These are phyloP conservation scores for Taeniopygia guttata DNA, from an alignment of 2,797 vertebrate genomes.

Conservation along the genomic window DNA sequence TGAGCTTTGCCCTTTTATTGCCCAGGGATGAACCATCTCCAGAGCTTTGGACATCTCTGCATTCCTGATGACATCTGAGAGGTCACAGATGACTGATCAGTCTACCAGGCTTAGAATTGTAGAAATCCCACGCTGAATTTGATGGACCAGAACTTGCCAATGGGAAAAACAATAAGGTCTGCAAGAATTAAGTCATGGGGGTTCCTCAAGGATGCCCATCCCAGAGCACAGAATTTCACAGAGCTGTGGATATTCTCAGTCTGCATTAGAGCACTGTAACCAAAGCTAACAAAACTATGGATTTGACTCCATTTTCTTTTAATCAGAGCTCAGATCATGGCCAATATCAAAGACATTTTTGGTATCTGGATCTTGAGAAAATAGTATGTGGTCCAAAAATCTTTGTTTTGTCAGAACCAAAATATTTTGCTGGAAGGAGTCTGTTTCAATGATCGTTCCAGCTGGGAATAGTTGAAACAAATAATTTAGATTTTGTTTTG, in stretches of 20 bases:
- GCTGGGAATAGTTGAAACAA: slow-evolving; percentile 30
- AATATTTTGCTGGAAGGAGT: slow-evolving; percentile 16
- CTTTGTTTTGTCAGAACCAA: background rate
- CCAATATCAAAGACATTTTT: background rate
- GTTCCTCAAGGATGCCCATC: background rate
- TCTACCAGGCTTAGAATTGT: background rate
- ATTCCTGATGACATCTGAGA: background rate
- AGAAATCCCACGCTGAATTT: background rate
- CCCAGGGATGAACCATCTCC: background rate
- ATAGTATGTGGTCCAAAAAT: background rate
- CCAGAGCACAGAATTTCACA: background rate
- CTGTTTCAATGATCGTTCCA: slow-evolving; percentile 9
- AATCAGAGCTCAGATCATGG: background rate
- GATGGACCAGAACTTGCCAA: background rate
- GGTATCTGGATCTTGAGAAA: background rate
- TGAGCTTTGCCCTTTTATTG: background rate
- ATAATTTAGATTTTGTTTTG: slow-evolving; percentile 18
- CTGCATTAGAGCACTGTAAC: background rate
- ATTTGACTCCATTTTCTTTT: background rate
- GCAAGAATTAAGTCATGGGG: background rate
- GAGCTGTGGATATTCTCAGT: background rate
- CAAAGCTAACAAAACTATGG: background rate
- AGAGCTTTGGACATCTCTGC: background rate
- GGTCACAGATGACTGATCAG: too few relatives aligned
- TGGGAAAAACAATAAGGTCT: background rate